Conservation (phyloP, 2,797 vertebrate genomes). For the Enteromius thamalakanensis region DNA sequence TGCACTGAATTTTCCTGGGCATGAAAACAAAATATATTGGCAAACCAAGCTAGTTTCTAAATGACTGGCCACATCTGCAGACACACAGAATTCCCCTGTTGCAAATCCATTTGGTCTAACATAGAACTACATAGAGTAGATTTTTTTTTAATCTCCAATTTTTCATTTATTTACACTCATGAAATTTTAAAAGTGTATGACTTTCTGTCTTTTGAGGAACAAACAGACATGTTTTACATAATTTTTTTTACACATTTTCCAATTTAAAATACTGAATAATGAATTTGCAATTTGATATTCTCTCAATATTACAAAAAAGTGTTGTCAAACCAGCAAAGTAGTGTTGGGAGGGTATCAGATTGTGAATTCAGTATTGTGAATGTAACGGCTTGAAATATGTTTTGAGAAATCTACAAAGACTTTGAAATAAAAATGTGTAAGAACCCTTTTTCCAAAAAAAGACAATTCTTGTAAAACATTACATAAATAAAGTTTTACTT, state of each 20-base stretch:
- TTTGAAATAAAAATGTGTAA: no score
- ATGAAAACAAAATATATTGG: not conserved
- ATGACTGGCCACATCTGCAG: not conserved
- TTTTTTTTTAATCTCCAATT: not conserved
- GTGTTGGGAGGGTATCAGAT: not conserved
- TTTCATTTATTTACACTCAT: not conserved
- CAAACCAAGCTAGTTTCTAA: not conserved
- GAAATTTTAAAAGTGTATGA: not conserved
- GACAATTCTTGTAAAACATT: no score
- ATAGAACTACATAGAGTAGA: not conserved
- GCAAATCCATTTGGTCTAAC: not conserved
- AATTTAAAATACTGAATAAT: not conserved
- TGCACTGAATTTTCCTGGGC: not conserved
- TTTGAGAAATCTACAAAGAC: not conserved
- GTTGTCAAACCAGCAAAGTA: not conserved
- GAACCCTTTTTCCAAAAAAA: not conserved
- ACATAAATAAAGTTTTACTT: not conserved
- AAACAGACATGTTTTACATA: not conserved
- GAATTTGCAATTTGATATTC: not conserved
- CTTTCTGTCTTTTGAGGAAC: not conserved
- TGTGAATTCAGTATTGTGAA: not conserved
- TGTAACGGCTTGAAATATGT: no score
- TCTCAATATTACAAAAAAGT: not conserved
- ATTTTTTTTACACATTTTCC: not conserved
- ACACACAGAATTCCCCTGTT: not conserved